Percentiles rank a stretch among this genome's conserved stretches.
These are phyloP conservation scores for Pseudochirops cupreus DNA, from an alignment of 2,797 vertebrate genomes.

Conservation along the genomic window DNA sequence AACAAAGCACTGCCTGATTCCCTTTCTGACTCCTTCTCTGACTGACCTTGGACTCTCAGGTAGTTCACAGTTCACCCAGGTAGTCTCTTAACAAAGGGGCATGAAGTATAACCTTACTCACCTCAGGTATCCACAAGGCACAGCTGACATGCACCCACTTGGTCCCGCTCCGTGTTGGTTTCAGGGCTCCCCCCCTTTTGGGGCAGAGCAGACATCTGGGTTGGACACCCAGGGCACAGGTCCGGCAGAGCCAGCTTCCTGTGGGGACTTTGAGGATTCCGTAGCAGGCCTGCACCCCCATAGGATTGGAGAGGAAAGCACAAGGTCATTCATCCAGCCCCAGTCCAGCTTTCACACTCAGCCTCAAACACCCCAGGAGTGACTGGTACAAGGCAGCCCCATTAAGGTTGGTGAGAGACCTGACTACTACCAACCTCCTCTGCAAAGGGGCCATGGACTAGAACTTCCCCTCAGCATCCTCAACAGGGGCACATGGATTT, in stretches of 20 bases:
- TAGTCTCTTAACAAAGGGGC: neutral
- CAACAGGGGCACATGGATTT: neutral
- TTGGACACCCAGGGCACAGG: slow-evolving; percentile 96
- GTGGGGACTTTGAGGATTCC: slow-evolving; percentile 97
- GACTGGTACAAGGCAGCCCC: too few species aligned
- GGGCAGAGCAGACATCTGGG: slow-evolving; percentile 97
- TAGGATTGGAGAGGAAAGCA: neutral
- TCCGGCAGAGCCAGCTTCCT: slow-evolving; percentile 97
- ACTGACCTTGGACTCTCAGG: neutral
- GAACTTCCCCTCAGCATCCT: neutral
- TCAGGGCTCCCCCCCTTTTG: slow-evolving; percentile 96
- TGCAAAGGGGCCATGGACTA: neutral
- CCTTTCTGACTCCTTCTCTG: neutral
- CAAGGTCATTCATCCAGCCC: neutral
- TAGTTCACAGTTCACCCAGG: neutral
- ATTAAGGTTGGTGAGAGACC: neutral
- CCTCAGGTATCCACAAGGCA: slow-evolving; percentile 99
- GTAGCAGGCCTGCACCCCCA: slow-evolving; percentile 91
- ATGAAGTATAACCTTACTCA: slow-evolving; percentile 74
- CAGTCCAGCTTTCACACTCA: neutral
- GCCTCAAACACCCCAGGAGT: neutral
- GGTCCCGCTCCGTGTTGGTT: slow-evolving; percentile 97
- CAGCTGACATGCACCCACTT: slow-evolving; percentile 99
- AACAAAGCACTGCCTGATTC: neutral
- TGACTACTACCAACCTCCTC: neutral